Evolutionary conservation across 2,888 invertebrate genomes (phyloP), one percentile per base, ranked within the genome.

Genomic region (Lasioglossum lativentre): DNA sequence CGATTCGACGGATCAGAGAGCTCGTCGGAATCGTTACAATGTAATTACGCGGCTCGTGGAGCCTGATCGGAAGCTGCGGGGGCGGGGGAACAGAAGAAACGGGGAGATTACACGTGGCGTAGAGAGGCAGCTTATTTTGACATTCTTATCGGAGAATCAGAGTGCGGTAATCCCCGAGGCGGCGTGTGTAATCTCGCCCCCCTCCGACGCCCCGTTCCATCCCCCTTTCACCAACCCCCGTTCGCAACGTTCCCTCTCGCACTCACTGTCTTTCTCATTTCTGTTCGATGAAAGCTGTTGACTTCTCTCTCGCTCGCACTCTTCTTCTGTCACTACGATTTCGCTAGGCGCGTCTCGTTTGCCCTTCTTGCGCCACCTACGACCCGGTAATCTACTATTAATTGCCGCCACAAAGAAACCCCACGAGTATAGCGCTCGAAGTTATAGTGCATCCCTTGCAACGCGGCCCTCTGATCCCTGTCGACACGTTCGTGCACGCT

Each of bases 131-230:
- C 94, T 94, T 94, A 94, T 95, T 95, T 94, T 94, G 94, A 95
- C 94, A 94, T 95, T 94, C 94, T 95, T 95, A 95, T 95, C 95
- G 93, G 89, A 92, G 93, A 94, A 94, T 94, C 94, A 92, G 93
- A 94, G 93, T 93, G 93, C 90, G 91, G 93, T 94, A 94, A 95
- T 94, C 94, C 94, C 94, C 91, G 92, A 93, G 93, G 93, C 93
- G 92, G 93, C 92, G 93, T 91, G 90, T 91, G 93, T 94, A 94
- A 94, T 94, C 94, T 93, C 92, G 86, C 90, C 90, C 92, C 86
- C 88, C 84, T 71, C 73, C 71, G 19, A 16, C 82, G 77, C 82
- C 83, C 79, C 85, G 47, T 86, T 89, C 80, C 78, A 78, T 82
- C 82, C 79, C 83, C 86, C 84, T 85, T 85, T 88, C 80, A 16